A percentile compares a stretch with the other conserved stretches of the same genome.
Evolutionary conservation across 2,797 vertebrate genomes (phyloP).

Genomic region (Pipistrellus pipistrellus): DNA sequence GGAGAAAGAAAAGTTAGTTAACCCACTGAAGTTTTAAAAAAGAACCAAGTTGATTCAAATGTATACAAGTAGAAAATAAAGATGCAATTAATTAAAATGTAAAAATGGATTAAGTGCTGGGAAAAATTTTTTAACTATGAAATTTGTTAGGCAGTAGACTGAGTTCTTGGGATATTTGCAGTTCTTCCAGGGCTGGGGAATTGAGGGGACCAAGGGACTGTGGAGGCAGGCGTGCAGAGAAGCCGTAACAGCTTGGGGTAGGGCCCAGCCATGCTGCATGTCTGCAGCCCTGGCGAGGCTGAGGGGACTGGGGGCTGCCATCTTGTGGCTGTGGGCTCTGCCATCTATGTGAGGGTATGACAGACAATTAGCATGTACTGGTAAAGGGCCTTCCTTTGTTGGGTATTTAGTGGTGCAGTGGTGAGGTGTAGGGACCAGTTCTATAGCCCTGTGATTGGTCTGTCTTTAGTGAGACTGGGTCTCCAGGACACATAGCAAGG

Average conservation of each 20-base stretch:
- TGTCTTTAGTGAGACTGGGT: background rate
- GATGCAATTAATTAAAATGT: background rate
- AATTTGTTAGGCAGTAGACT: background rate
- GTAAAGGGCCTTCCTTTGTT: background rate
- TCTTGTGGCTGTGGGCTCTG: too few relatives aligned
- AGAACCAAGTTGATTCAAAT: background rate
- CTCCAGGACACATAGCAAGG: background rate
- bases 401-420: accelerated
- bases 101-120: background rate
- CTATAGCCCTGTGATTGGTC: accelerated
- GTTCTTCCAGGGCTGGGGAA: too few relatives aligned
- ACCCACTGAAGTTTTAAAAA: background rate
- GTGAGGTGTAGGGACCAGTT: accelerated
- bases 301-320: too few relatives aligned
- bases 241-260: too few relatives aligned
- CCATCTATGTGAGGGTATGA: too few relatives aligned
- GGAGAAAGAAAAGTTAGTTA: background rate
- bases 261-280: too few relatives aligned
- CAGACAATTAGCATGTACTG: too few relatives aligned
- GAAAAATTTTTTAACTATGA: background rate
- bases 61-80: background rate
- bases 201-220: too few relatives aligned
- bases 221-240: too few relatives aligned
- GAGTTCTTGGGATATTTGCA: background rate
- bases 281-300: too few relatives aligned